phyloP scores from a whole-genome alignment of 2,797 vertebrate species.

The Yasuhikotakia modesta region DNA sequence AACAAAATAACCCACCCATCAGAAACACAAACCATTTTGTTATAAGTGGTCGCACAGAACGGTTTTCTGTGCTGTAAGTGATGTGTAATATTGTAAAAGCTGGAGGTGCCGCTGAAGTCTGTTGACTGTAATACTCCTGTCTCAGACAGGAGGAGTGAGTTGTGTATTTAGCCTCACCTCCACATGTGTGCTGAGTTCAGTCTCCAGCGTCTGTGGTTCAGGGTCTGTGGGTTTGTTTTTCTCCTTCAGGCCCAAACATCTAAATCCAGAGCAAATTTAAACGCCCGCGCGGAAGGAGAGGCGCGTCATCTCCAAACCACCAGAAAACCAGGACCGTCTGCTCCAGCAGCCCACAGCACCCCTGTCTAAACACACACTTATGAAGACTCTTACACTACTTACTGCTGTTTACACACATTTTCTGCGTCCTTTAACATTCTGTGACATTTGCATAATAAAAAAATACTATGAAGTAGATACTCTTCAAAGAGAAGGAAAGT shows the following conservation, averaged over 20 bases:
- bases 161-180: slow-evolving; percentile 35
- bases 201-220: slow-evolving; percentile 71
- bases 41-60: background rate
- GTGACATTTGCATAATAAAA: too few species aligned
- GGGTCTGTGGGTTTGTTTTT: slow-evolving; percentile 62
- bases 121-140: background rate
- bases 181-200: slow-evolving; percentile 72
- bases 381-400: too few species aligned
- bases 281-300: slow-evolving; percentile 62
- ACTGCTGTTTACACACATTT: too few species aligned
- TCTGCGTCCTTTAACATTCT: too few species aligned
- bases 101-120: too few species aligned
- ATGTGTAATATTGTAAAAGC: too few species aligned
- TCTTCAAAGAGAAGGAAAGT: too few species aligned
- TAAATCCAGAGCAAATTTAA: slow-evolving; percentile 76
- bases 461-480: too few species aligned
- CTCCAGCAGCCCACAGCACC: slow-evolving; percentile 79
- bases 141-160: background rate
- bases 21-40: background rate
- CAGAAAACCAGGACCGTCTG: slow-evolving; percentile 76
- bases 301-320: slow-evolving; percentile 78
- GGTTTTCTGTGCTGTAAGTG: background rate
- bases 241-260: slow-evolving; percentile 72
- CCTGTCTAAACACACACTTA: slow-evolving; percentile 59
- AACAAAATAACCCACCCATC: background rate